Evolutionary conservation across 2,888 invertebrate species (phyloP).

Genomic region (Lithosia quadra): DNA sequence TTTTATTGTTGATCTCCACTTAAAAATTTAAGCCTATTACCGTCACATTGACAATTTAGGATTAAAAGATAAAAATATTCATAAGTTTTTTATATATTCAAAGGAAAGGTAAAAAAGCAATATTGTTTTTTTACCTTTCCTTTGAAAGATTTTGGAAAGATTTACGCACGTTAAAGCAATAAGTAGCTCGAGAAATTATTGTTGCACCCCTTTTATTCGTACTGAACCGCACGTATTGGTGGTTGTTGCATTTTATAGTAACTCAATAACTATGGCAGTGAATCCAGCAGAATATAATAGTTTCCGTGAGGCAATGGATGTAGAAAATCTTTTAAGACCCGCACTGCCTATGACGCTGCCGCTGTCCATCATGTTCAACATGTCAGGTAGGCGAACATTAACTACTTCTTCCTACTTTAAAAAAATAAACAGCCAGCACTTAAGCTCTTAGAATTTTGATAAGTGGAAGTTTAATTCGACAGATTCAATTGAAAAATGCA

Average conservation of each 20-base stretch:
- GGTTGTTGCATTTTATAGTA: neutral
- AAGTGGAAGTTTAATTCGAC: constrained; percentile 46
- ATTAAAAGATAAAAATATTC: neutral
- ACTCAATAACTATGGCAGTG: neutral
- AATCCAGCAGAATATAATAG: neutral
- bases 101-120: neutral
- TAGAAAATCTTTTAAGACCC: neutral
- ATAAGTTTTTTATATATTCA: neutral
- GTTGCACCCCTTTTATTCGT: no score
- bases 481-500: constrained; percentile 68
- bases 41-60: no score
- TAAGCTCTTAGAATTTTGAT: constrained; percentile 28
- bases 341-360: neutral
- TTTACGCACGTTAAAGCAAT: no score
- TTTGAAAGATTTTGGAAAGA: no score
- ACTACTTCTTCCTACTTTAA: neutral
- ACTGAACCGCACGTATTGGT: neutral
- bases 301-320: neutral
- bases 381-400: neutral
- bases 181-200: no score
- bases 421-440: neutral
- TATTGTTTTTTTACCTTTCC: no score
- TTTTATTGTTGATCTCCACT: neutral
- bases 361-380: neutral
- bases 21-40: neutral